phyloP scores from a whole-genome alignment of 2,113 vertebrate species.

The Sinocyclocheilus anophthalmus region DNA sequence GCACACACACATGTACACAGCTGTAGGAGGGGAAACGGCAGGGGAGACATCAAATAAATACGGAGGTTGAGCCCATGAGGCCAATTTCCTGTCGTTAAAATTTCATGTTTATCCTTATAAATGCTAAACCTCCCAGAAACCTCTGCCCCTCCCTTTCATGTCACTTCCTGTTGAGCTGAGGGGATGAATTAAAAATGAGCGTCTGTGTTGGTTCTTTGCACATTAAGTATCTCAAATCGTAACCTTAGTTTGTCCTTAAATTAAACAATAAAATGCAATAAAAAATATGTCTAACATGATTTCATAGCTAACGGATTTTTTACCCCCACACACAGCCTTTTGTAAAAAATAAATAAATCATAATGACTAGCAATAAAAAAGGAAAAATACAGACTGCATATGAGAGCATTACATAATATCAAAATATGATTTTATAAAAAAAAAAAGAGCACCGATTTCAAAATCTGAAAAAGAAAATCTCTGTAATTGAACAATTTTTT shows the following conservation, averaged over 20 bases:
- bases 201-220: slow-evolving; percentile 31
- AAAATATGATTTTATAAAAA: neutral
- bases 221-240: slow-evolving; percentile 31
- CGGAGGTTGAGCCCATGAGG: slow-evolving; percentile 50
- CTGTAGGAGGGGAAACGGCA: slow-evolving; percentile 39
- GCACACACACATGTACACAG: slow-evolving; percentile 27
- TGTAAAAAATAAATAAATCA: neutral
- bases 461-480: neutral
- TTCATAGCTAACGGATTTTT: neutral
- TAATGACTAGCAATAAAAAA: neutral
- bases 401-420: neutral
- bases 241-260: slow-evolving; percentile 15
- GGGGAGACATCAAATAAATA: slow-evolving; percentile 53
- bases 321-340: neutral
- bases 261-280: neutral
- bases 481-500: neutral
- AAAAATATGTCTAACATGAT: neutral
- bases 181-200: slow-evolving; percentile 58
- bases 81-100: slow-evolving; percentile 61
- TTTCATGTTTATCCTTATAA: slow-evolving; percentile 62
- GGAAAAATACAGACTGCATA: neutral
- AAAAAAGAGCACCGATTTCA: neutral
- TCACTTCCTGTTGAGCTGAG: slow-evolving; percentile 52
- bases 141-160: slow-evolving; percentile 42
- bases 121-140: slow-evolving; percentile 51